These are phyloP conservation scores for Drosophila meridiana DNA, from an alignment of 2,888 invertebrate genomes.

Conservation along the genomic window DNA sequence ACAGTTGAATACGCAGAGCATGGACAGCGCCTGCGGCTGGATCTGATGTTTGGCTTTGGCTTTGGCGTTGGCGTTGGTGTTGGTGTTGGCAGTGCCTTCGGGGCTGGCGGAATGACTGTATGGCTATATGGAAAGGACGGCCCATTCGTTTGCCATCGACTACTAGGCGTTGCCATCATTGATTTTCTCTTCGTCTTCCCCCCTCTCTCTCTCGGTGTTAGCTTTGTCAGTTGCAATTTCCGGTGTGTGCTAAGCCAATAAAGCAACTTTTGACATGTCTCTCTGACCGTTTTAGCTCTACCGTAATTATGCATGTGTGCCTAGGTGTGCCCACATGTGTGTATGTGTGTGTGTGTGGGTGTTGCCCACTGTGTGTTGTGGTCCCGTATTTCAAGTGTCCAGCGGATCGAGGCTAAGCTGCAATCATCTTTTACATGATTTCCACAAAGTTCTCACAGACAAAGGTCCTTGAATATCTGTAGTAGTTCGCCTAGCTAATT, in stretches of 20 bases:
- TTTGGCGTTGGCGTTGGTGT: neutral
- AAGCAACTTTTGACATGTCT: conserved; percentile 70
- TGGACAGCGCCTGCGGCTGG: conserved; percentile 13
- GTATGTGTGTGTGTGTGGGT: neutral
- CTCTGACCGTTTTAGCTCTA: conserved; percentile 43
- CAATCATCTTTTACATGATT: conserved; percentile 3
- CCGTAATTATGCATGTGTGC: conserved; percentile 52
- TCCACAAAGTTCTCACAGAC: neutral
- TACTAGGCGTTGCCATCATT: conserved; percentile 35
- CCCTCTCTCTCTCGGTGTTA: conserved; percentile 8
- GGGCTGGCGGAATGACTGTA: neutral
- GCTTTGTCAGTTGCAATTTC: conserved; percentile 52
- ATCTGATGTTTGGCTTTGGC: conserved; percentile 9
- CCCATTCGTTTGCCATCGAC: conserved; percentile 20
- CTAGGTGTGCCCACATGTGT: conserved; percentile 9
- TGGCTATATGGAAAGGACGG: neutral
- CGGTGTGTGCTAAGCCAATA: conserved; percentile 70
- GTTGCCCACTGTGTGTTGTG: neutral
- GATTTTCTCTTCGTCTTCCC: conserved; percentile 55
- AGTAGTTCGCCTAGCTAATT: neutral
- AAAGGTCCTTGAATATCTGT: neutral
- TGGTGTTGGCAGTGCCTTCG: neutral
- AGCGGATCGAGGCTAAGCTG: neutral
- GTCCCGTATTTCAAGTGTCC: conserved; percentile 13
- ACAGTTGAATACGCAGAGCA: conserved; percentile 14